These are phyloP conservation scores for Cyphomyrus plagiostoma DNA, from an alignment of 2,113 vertebrate species.

Conservation along the genomic window DNA sequence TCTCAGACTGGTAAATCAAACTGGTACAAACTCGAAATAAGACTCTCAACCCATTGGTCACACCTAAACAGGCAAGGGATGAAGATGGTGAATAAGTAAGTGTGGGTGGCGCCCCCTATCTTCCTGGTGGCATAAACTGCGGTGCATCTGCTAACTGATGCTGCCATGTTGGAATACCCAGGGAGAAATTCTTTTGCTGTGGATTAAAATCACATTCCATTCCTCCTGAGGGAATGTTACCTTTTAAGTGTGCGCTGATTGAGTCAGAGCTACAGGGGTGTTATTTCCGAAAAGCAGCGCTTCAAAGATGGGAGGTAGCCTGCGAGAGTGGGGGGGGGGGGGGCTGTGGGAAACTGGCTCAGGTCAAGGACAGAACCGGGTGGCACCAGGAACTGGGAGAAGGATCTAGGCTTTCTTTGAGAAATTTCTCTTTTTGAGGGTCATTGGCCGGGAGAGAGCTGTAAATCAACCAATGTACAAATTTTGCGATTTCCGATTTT, in stretches of 20 bases:
- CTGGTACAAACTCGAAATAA: conserved; percentile 62
- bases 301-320: not conserved
- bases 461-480: not conserved
- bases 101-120: conserved; percentile 61
- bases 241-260: not conserved
- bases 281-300: not conserved
- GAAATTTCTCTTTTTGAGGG: not conserved
- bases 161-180: not conserved
- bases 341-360: not conserved
- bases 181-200: not conserved
- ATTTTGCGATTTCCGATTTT: not conserved
- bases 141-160: conserved; percentile 9
- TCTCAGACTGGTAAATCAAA: conserved; percentile 59
- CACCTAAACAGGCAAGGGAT: conserved; percentile 24
- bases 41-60: conserved; percentile 58
- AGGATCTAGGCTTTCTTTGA: not conserved
- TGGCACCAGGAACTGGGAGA: not conserved
- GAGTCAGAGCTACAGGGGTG: not conserved
- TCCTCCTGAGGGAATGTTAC: conserved; percentile 5
- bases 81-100: conserved; percentile 57
- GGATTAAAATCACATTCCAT: not conserved
- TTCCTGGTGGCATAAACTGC: conserved; percentile 39
- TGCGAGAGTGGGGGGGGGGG: not conserved
- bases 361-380: not conserved
- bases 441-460: not conserved